Base-by-base conservation (phyloP, 2,888 invertebrate genomes). In the Phyllotreta cruciferae region DNA sequence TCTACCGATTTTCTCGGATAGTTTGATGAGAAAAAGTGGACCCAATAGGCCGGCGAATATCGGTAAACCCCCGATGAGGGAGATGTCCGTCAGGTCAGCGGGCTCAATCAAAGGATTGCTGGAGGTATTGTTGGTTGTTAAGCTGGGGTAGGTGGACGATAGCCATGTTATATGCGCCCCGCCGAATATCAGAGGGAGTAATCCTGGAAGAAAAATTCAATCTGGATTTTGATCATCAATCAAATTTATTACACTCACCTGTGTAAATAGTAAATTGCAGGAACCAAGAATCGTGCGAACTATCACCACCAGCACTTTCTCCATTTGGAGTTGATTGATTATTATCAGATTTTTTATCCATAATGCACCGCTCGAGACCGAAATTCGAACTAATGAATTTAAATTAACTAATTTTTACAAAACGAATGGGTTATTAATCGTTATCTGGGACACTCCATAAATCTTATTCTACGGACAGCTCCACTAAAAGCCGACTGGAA, bases 1-100 rank as follows among this genome's bases (percentile, higher is more conserved):
- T 38, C 52, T 52, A 11, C 52, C 52, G n/a, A 52, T 37, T 52
- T 52, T 52, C 5, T 52, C 52, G 7, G 38, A 3, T 13, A 52
- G 5, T 10, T 52, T 52, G 36, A 10, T 52, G 5, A 52, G 5
- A 4, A 52, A 37, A 7, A 52, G 4, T 3, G 52, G 52, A 2
- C 52, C 52, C 8, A 52, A 6, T 7, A 52, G 11, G 1, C 52
- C 38, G 11, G 38, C 14, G 4, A 52, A 3, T 7, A 9, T 6
- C 10, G 52, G 37, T 37, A 52, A 10, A 34, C 52, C 52, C 34
- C 37, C 37, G n/a, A 52, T 36, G 8, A 52, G 13, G 0, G 52
- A 52, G 4, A 52, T 52, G 1, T 52, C 52, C 38, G 37, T 11
- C 8, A 38, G n/a, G n/a, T 24, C 42, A 35, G 42, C 42, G 5